Conservation (phyloP, 2,113 vertebrate genomes). For the Eulemur macaco region DNA sequence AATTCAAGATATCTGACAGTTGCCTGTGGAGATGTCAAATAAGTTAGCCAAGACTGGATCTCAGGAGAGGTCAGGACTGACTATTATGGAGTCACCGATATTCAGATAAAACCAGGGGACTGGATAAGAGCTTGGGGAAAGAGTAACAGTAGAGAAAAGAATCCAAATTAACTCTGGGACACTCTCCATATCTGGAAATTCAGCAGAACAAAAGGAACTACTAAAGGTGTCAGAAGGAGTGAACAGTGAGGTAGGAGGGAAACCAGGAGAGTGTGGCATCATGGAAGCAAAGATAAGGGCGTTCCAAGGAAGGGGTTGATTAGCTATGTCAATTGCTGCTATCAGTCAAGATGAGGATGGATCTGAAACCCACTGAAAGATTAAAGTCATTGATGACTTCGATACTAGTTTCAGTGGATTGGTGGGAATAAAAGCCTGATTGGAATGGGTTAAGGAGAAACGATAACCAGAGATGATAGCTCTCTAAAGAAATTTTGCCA, state of each 20-base stretch:
- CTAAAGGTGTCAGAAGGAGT: neutral
- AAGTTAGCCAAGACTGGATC: neutral
- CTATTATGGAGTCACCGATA: neutral
- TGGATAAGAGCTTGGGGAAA: neutral
- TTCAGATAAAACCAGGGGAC: neutral
- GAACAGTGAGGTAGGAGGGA: neutral
- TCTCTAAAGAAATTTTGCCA: neutral
- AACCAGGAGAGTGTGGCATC: neutral
- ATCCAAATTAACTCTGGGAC: neutral
- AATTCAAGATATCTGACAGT: neutral
- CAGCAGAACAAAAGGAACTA: neutral
- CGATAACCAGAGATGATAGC: too few species aligned
- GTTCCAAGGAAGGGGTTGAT: neutral
- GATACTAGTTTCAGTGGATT: neutral
- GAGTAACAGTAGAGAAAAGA: neutral
- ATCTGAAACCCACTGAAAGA: neutral
- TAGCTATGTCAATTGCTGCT: neutral
- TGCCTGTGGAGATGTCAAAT: neutral
- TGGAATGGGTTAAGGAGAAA: neutral
- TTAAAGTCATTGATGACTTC: neutral
- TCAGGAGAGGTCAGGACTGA: neutral
- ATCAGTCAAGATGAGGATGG: neutral
- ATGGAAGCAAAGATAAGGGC: neutral
- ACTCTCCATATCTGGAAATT: neutral
- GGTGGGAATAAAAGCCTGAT: neutral